phyloP scores from a whole-genome alignment of 2,888 invertebrate genomes.

The Pasiphila rectangulata region DNA sequence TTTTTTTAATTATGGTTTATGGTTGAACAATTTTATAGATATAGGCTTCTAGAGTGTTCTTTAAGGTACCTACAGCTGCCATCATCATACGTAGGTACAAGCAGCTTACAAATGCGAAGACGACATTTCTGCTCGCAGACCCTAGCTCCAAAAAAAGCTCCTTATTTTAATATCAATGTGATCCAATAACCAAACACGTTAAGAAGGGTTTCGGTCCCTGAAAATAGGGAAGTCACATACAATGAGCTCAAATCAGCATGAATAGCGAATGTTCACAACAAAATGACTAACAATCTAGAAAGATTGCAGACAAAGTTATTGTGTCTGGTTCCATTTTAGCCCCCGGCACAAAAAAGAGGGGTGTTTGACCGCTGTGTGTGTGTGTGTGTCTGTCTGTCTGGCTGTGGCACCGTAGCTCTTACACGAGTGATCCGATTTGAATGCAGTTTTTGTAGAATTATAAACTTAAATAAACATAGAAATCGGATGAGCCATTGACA shows the following conservation, averaged over 20 bases:
- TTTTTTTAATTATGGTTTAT: too few species aligned
- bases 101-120: conserved; percentile 1
- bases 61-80: too few species aligned
- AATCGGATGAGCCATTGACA: too few species aligned
- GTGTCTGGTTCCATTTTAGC: background rate
- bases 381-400: too few species aligned
- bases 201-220: conserved; percentile 14
- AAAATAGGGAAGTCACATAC: conserved; percentile 16
- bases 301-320: background rate
- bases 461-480: too few species aligned
- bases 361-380: too few species aligned
- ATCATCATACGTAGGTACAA: conserved; percentile 1
- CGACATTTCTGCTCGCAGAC: conserved; percentile 9
- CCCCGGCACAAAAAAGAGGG: too few species aligned
- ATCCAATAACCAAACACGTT: conserved; percentile 21
- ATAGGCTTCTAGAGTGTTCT: too few species aligned
- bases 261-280: conserved; percentile 6
- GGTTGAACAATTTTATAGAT: too few species aligned
- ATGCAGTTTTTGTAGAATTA: too few species aligned
- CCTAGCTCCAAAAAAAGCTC: conserved; percentile 10
- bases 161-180: conserved; percentile 25
- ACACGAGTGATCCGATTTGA: too few species aligned
- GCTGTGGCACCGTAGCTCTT: too few species aligned
- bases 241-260: conserved; percentile 16
- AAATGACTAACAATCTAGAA: conserved; percentile 3